phyloP scores from a whole-genome alignment of 2,797 vertebrate species.

The Urosaurus nigricauda region DNA sequence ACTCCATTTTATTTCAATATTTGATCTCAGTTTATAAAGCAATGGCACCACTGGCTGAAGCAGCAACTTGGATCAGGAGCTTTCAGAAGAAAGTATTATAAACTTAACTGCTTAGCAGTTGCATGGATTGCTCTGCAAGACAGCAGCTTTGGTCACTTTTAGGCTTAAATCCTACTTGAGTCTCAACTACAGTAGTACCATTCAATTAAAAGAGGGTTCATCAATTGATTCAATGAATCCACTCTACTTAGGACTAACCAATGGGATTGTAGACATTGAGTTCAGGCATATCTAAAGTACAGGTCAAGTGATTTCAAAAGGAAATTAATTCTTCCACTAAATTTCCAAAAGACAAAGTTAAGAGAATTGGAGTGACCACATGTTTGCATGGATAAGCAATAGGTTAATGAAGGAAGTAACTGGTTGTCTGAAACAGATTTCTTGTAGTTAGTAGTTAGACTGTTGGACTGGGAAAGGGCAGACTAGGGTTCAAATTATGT shows the following conservation, averaged over 20 bases:
- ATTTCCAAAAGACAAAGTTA: background rate
- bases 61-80: background rate
- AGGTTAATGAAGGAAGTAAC: background rate
- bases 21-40: background rate
- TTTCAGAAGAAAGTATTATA: background rate
- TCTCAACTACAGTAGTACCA: too few species aligned
- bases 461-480: background rate
- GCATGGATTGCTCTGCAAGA: background rate
- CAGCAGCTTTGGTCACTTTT: background rate
- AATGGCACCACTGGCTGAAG: background rate
- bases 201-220: background rate
- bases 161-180: too few species aligned
- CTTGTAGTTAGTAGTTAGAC: background rate
- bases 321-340: background rate
- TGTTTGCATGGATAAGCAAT: background rate
- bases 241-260: too few species aligned
- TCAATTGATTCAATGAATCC: background rate
- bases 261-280: background rate
- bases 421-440: background rate
- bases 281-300: background rate
- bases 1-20: background rate
- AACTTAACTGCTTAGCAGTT: background rate
- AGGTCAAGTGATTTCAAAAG: background rate
- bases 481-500: background rate
- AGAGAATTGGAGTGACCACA: background rate